Base-by-base conservation (phyloP, 2,888 invertebrate genomes). In the Scaeva pyrastri region DNA sequence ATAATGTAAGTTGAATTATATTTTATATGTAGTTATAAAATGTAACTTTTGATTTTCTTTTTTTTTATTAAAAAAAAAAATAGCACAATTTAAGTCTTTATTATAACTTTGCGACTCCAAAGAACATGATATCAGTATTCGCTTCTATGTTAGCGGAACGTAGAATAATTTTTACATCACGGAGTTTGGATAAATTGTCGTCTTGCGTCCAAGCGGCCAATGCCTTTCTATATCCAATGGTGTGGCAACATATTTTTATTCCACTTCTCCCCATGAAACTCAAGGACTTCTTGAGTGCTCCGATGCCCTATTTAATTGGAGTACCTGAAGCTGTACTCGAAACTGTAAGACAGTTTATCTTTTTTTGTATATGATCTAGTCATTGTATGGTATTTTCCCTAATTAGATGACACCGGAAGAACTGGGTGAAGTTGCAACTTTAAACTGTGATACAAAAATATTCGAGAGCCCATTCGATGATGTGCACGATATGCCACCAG, bases 221-320 rank as follows among this genome's bases (percentile, higher is more conserved):
- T 91, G 96, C 97, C 85, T 95, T 99, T 60, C 95, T 99, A 52
- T 99, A 98, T 93, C 99, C 99, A 0, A 98, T 99, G 98, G 96
- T 96, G 89, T 99, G 99, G 99, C 99, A 99, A 93, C 98, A 99
- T 90, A 97, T 99, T 91, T 99, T 97, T 92, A 98, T 99, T 93
- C 99, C 99, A 71, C 96, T 99, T 89, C 93, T 99, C 90, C 98
- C 99, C 23, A 94, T 95, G 91, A 95, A 96, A 90, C 94, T 99
- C 86, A 95, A 97, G 88, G 99, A 98, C 93, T 97, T 97, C 92
- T 93, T 98, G 88, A 94, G 96, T 89, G 99, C 99, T 14, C 99
- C 99, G 1, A 99, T 99, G 99, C 99, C 99, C 60, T 99, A 97
- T 93, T 94, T 99, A 60, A 98, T 99, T 90, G 99, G 99, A 83